These are phyloP conservation scores for Pangasius macronema DNA, from an alignment of 2,797 vertebrate genomes.

Conservation along the genomic window DNA sequence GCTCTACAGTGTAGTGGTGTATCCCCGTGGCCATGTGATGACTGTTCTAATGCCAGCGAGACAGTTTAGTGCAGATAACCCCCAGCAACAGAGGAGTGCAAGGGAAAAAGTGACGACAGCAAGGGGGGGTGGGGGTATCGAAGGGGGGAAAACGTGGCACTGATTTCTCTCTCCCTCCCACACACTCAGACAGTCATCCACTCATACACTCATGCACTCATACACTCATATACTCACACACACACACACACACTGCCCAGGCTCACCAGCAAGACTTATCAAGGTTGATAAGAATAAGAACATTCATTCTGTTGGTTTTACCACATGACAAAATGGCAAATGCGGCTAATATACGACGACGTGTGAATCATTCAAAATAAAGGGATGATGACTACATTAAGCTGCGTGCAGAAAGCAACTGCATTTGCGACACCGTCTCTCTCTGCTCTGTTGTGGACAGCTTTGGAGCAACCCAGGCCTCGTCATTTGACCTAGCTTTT, in stretches of 20 bases:
- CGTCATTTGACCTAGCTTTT: slow-evolving; percentile 44
- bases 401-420: not conserved
- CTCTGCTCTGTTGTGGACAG: slow-evolving; percentile 6
- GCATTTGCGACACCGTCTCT: not conserved
- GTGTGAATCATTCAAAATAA: not conserved
- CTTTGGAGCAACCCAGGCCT: not conserved
- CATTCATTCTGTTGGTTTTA: not conserved
- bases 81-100: slow-evolving; percentile 45
- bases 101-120: slow-evolving; percentile 35
- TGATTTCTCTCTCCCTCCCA: slow-evolving; percentile 29
- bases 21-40: slow-evolving; percentile 41
- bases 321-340: slow-evolving; percentile 15
- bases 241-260: not conserved
- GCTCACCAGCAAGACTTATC: not conserved
- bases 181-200: not conserved
- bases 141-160: slow-evolving; percentile 40
- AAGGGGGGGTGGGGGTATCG: slow-evolving; percentile 17
- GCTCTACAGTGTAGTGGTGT: slow-evolving; percentile 4
- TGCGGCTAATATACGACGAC: not conserved
- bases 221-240: not conserved
- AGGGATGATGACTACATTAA: not conserved
- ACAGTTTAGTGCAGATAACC: slow-evolving; percentile 47
- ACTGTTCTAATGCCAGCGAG: slow-evolving; percentile 35
- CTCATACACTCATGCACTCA: not conserved
- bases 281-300: not conserved